Percentiles rank a stretch among this genome's conserved stretches.
These are phyloP conservation scores for Nasonia vitripennis DNA, from an alignment of 1,140 invertebrate genomes.

Conservation along the genomic window DNA sequence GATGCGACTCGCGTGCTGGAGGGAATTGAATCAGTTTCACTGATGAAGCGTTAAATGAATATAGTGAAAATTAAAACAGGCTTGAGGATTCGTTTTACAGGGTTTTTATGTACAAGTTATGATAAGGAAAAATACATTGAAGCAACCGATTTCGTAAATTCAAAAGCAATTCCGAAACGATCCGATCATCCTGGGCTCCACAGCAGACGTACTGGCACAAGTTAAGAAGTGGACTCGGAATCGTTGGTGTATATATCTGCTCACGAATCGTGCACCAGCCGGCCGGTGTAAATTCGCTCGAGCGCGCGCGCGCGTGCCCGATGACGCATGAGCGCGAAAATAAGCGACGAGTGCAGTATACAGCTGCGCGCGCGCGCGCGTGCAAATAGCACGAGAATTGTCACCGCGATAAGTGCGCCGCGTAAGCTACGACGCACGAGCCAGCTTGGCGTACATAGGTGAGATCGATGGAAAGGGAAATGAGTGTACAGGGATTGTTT, in stretches of 20 bases:
- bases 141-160: neutral
- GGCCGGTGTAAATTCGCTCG: conserved; percentile 28
- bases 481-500: neutral
- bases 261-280: neutral
- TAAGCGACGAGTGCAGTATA: conserved; percentile 26
- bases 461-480: neutral
- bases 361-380: neutral
- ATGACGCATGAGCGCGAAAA: conserved; percentile 48
- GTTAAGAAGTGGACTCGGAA: neutral
- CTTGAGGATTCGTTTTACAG: too few relatives aligned
- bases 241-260: neutral
- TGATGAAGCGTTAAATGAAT: too few relatives aligned
- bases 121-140: too few relatives aligned
- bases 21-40: too few relatives aligned
- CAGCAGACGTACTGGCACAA: too few relatives aligned
- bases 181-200: neutral
- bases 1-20: too few relatives aligned
- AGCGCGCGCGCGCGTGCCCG: neutral
- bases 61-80: too few relatives aligned
- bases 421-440: neutral
- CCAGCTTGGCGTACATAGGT: neutral
- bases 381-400: conserved; percentile 32
- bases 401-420: conserved; percentile 23
- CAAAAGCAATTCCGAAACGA: neutral
- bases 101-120: too few relatives aligned